Evolutionary conservation across 2,888 invertebrate species (phyloP).

Genomic region (Philopedon plagiatum): DNA sequence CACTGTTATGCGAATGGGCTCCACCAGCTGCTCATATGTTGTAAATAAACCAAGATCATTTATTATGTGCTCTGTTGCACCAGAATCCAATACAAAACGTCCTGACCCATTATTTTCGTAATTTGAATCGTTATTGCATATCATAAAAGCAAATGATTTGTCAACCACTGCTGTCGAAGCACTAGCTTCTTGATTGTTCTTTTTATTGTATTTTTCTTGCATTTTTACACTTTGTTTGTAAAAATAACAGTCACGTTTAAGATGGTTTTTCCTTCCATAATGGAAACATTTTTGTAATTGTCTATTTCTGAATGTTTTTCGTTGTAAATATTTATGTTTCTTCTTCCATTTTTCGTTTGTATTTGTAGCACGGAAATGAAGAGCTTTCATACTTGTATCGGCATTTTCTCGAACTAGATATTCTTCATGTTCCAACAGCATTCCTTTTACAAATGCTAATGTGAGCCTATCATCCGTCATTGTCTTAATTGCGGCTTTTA

Average conservation of each 20-base stretch:
- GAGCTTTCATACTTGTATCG: slow-evolving; percentile 38
- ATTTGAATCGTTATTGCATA: slow-evolving; percentile 10
- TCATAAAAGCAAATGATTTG: slow-evolving; percentile 30
- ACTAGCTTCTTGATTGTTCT: slow-evolving; percentile 17
- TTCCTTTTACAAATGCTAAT: slow-evolving; percentile 44
- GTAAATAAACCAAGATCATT: too few species aligned
- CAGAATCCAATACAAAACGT: slow-evolving; percentile 30
- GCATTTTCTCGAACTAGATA: slow-evolving; percentile 36
- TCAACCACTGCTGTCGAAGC: slow-evolving; percentile 14
- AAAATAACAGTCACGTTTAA: slow-evolving; percentile 48
- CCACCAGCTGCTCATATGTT: too few species aligned
- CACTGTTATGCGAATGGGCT: too few species aligned
- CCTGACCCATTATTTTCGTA: not conserved
- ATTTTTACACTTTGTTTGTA: slow-evolving; percentile 50
- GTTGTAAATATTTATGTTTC: slow-evolving; percentile 20
- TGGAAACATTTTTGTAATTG: slow-evolving; percentile 23
- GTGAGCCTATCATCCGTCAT: too few species aligned
- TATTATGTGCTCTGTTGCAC: slow-evolving; percentile 32
- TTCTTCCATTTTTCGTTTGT: slow-evolving; percentile 23
- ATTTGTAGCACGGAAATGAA: slow-evolving; percentile 28
- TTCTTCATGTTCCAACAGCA: slow-evolving; percentile 44
- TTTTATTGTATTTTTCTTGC: slow-evolving; percentile 24
- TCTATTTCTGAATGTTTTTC: slow-evolving; percentile 52
- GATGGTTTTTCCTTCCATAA: slow-evolving; percentile 40
- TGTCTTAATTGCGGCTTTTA: too few species aligned